phyloP scores from a whole-genome alignment of 2,797 vertebrate species.

The Valencia hispanica region DNA sequence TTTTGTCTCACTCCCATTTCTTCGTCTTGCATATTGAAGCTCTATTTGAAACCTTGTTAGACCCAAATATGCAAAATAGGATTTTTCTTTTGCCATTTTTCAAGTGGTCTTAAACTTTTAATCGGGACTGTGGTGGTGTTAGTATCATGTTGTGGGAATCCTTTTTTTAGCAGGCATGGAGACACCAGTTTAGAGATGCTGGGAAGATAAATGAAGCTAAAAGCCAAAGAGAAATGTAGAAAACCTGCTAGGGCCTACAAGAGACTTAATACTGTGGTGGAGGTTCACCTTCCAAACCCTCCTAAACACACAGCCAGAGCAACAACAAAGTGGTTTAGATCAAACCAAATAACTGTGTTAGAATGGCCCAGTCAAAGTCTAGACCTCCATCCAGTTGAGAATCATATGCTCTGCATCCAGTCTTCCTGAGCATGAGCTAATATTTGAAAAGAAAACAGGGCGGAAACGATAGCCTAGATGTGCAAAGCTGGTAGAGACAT shows the following conservation, averaged over 20 bases:
- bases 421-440: not conserved
- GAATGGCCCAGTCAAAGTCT: not conserved
- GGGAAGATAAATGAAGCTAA: not conserved
- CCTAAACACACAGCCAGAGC: not conserved
- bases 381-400: not conserved
- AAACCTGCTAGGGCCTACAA: not conserved
- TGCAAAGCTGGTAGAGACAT: not conserved
- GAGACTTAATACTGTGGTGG: not conserved
- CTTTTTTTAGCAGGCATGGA: not conserved
- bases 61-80: no score
- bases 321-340: not conserved
- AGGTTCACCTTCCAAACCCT: not conserved
- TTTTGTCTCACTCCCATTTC: no score
- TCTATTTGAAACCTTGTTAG: no score
- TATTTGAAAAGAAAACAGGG: not conserved
- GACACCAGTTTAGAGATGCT: not conserved
- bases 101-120: no score
- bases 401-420: no score
- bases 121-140: not conserved
- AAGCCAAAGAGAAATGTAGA: not conserved
- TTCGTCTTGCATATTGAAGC: no score
- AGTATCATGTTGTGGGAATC: not conserved
- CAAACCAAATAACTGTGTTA: no score
- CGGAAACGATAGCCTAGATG: not conserved
- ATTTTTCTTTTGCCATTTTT: no score